phyloP scores from a whole-genome alignment of 2,797 vertebrate species.

The Acrossocheilus fasciatus region DNA sequence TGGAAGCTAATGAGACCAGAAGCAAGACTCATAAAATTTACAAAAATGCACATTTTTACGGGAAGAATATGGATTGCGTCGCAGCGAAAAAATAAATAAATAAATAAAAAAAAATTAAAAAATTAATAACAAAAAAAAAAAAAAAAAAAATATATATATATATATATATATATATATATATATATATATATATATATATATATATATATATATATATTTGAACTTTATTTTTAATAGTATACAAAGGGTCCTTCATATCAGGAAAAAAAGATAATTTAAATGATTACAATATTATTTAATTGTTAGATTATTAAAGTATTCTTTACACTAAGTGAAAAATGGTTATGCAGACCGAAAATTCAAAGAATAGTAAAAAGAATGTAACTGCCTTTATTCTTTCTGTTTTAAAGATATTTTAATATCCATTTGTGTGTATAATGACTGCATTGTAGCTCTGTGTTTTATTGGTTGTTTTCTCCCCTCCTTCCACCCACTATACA shows the following conservation, averaged over 20 bases:
- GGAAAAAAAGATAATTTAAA: background rate
- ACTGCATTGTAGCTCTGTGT: background rate
- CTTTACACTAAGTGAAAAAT: background rate
- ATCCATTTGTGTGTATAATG: background rate
- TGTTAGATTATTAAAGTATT: background rate
- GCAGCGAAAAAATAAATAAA: no score
- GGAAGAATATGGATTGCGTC: no score
- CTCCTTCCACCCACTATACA: background rate
- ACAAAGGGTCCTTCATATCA: background rate
- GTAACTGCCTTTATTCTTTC: background rate
- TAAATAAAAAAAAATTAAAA: no score
- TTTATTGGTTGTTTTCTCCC: background rate
- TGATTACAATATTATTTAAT: background rate
- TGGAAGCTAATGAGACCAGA: no score
- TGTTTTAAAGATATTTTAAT: background rate
- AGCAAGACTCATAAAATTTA: no score
- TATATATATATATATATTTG: background rate
- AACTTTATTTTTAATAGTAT: background rate
- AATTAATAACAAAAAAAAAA: no score
- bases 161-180: no score
- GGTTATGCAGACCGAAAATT: background rate
- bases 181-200: background rate
- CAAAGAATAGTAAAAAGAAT: background rate
- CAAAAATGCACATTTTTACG: no score
- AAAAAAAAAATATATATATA: no score